These are phyloP conservation scores for Machimus rusticus DNA, from an alignment of 2,888 invertebrate genomes.

Conservation along the genomic window DNA sequence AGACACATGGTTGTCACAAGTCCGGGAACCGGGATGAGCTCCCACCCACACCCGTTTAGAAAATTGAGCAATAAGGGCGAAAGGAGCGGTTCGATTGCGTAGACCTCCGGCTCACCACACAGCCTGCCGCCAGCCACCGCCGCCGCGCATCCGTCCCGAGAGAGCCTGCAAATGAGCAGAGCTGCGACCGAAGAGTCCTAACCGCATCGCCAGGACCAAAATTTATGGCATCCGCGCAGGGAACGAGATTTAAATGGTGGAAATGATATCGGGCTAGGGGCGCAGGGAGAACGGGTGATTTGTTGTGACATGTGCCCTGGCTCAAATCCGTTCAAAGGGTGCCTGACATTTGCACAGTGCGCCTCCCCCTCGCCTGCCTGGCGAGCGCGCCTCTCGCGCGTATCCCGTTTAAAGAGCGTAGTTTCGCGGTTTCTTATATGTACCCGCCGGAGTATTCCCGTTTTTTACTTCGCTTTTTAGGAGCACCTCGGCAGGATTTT, in stretches of 20 bases:
- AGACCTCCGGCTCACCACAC: not conserved
- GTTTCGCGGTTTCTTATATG: conserved; percentile 42
- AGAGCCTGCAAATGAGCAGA: conserved; percentile 29
- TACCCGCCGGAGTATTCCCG: conserved; percentile 3
- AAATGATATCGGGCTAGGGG: conserved; percentile 2
- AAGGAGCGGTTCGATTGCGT: conserved; percentile 31
- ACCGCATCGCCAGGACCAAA: conserved; percentile 22
- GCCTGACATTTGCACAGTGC: conserved; percentile 41
- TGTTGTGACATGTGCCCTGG: conserved; percentile 47
- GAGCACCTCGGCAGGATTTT: not conserved
- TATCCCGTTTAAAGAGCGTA: not conserved
- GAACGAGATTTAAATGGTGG: conserved; percentile 38
- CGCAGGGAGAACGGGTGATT: conserved; percentile 38
- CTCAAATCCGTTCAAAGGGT: conserved; percentile 40
- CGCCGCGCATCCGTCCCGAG: not conserved
- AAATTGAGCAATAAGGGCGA: conserved; percentile 30
- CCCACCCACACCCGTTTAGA: not conserved
- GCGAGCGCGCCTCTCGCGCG: not conserved
- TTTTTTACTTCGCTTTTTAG: not conserved
- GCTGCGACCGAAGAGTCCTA: not conserved
- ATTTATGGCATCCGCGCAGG: not conserved
- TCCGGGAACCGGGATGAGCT: not conserved
- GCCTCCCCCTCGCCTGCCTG: not conserved
- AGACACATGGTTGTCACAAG: conserved; percentile 32
- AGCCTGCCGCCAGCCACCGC: not conserved